Evolutionary conservation across 2,113 vertebrate species (phyloP), one percentile per base, ranked within the genome.

Genomic region (Calidris pygmaea): DNA sequence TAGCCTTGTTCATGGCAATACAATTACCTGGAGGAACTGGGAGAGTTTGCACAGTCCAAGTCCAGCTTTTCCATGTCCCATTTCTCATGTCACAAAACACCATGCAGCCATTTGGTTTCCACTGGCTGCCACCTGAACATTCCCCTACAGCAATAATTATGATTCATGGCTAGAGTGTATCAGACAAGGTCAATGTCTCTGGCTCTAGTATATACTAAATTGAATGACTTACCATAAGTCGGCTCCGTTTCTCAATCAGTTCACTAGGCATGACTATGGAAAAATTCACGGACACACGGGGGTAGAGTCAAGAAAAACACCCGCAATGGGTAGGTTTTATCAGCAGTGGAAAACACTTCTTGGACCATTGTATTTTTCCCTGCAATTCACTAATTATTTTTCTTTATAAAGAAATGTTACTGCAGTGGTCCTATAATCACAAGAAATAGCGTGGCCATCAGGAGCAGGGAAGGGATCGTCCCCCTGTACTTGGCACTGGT

Each of bases 401-500:
- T 45, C 22, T 76, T 34, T 26, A 23, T 39, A 70, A 92, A 77
- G 22, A 75, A 26, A 48, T 58, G 50, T 39, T 66, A 20, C 39
- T 65, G 18, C 43, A 91, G 30, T 23, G 12, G 14, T 47, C 14
- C 14, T 74, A 7, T 32, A 81, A 22, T 18, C 12, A 45, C 21
- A 59, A 76, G n/a, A 89, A 73, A 21, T 1, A 35, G 11, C 1
- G 4, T 37, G 18, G 10, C 9, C 50, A 53, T 15, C 24, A 65
- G 19, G 45, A 66, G 1, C 1, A 59, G 30, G 20, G 21, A 24
- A 17, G 45, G 5, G 20, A 47, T 47, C 0, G 1, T 63, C 0
- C 7, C 27, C 27, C 34, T 34, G 15, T 35, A 19, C 22, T 55
- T 0, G 0, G 12, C 12, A 7, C 56, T 24, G 30, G 12, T 35